Percentiles rank a stretch among this genome's conserved stretches.
Conservation (phyloP, 2,797 vertebrate genomes). For the Octomys mimax region DNA sequence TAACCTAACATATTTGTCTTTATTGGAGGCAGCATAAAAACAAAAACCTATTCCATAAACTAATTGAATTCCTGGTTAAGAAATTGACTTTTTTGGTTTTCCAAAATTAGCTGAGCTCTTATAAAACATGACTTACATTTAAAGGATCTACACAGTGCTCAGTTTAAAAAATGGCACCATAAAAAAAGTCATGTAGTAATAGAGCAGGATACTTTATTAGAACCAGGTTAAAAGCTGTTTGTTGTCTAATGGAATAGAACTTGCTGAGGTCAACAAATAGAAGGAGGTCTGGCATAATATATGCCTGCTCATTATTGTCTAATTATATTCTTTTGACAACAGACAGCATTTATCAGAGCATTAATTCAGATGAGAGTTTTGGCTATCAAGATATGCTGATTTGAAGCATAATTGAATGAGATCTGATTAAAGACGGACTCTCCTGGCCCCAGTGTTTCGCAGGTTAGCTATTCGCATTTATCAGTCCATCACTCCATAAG, state of each 20-base stretch:
- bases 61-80: conserved; percentile 53
- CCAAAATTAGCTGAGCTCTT: conserved; percentile 70
- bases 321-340: conserved; percentile 92
- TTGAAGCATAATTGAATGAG: conserved; percentile 90
- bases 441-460: conserved; percentile 90
- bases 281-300: conserved; percentile 90
- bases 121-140: conserved; percentile 77
- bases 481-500: conserved; percentile 89
- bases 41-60: conserved; percentile 64
- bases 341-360: conserved; percentile 90
- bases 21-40: conserved; percentile 40
- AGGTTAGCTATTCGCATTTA: conserved; percentile 90
- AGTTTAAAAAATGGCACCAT: conserved; percentile 44
- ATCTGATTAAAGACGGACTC: conserved; percentile 88
- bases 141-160: conserved; percentile 60
- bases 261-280: conserved; percentile 92
- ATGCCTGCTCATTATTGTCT: conserved; percentile 91
- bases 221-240: conserved; percentile 92
- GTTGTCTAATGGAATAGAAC: conserved; percentile 91
- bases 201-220: conserved; percentile 89
- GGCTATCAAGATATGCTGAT: conserved; percentile 92
- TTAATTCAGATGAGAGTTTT: conserved; percentile 92
- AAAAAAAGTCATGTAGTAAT: conserved; percentile 82
- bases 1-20: conserved; percentile 31
- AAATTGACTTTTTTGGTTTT: conserved; percentile 59